These are phyloP conservation scores for Drosophila pullipes DNA, from an alignment of 2,888 invertebrate species.

Conservation along the genomic window DNA sequence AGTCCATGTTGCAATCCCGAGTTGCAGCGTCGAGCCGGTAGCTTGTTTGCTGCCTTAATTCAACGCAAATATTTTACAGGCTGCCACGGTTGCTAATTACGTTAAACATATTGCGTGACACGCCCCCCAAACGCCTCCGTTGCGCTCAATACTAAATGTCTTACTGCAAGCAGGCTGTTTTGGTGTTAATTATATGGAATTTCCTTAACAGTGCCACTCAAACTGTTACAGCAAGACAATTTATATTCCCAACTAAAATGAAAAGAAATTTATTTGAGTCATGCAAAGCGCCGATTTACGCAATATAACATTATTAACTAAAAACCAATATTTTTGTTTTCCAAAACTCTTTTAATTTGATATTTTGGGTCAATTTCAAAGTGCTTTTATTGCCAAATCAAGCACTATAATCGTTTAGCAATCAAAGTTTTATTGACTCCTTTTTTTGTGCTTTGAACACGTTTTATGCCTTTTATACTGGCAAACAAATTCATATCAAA, in stretches of 20 bases:
- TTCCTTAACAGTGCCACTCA: slow-evolving; percentile 21
- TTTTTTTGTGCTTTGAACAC: slow-evolving; percentile 20
- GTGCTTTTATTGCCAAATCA: slow-evolving; percentile 32
- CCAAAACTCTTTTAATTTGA: neutral
- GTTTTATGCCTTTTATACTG: slow-evolving; percentile 13
- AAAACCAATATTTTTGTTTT: neutral
- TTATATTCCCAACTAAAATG: neutral
- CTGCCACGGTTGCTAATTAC: slow-evolving; percentile 68
- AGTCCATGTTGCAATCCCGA: slow-evolving; percentile 32
- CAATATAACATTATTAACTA: neutral
- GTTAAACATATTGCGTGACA: slow-evolving; percentile 76
- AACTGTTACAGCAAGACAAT: slow-evolving; percentile 6
- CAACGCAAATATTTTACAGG: slow-evolving; percentile 77
- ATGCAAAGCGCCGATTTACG: neutral
- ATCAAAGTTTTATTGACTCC: slow-evolving; percentile 38
- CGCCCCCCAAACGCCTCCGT: slow-evolving; percentile 47
- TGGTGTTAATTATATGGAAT: slow-evolving; percentile 70
- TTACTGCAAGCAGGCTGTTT: slow-evolving; percentile 54
- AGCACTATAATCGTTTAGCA: slow-evolving; percentile 24
- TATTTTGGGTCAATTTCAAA: neutral
- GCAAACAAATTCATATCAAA: slow-evolving; percentile 49
- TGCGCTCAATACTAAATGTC: slow-evolving; percentile 9
- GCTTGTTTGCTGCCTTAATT: slow-evolving; percentile 78
- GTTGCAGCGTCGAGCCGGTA: slow-evolving; percentile 50
- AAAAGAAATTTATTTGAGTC: neutral